Percentiles rank a stretch among this genome's conserved stretches.
These are phyloP conservation scores for Chalcosyrphus nemorum DNA, from an alignment of 2,888 invertebrate genomes.

Conservation along the genomic window DNA sequence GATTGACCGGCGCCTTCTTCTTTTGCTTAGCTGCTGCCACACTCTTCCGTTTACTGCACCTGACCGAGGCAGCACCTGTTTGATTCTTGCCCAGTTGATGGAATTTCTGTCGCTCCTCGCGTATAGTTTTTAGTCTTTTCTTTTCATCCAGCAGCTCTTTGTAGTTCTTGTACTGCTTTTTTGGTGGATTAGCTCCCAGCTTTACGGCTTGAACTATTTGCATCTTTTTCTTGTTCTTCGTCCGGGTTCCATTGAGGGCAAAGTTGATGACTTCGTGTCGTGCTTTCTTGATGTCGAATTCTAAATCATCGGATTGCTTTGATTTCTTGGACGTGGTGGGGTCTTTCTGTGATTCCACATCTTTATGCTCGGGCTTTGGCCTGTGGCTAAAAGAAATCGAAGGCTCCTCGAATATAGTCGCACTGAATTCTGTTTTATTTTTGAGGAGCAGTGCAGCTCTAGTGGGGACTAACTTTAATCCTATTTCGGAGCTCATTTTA, in stretches of 20 bases:
- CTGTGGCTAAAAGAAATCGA: no score
- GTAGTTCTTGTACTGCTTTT: slow-evolving; percentile 87
- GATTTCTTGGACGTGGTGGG: background rate
- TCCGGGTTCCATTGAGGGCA: slow-evolving; percentile 88
- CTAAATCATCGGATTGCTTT: slow-evolving; percentile 75
- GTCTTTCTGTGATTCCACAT: background rate
- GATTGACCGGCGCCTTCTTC: slow-evolving; percentile 82
- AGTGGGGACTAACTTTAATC: slow-evolving; percentile 79
- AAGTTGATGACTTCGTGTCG: slow-evolving; percentile 92
- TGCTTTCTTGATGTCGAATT: slow-evolving; percentile 89
- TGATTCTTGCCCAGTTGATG: slow-evolving; percentile 85
- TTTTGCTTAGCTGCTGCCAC: slow-evolving; percentile 80
- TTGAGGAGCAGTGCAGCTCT: slow-evolving; percentile 78
- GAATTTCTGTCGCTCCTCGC: slow-evolving; percentile 83
- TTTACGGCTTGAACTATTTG: slow-evolving; percentile 90
- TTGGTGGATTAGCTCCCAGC: slow-evolving; percentile 92
- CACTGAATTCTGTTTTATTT: slow-evolving; percentile 76
- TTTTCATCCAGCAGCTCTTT: slow-evolving; percentile 87
- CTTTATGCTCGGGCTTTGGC: no score
- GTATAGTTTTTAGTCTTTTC: slow-evolving; percentile 83
- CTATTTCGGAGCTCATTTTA: slow-evolving; percentile 57
- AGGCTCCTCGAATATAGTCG: slow-evolving; percentile 78
- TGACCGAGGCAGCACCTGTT: slow-evolving; percentile 83
- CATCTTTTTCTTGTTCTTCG: slow-evolving; percentile 89
- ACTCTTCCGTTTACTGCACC: slow-evolving; percentile 80